These are phyloP conservation scores for Tetragnatha versicolor DNA, from an alignment of 1,140 invertebrate genomes.

Conservation along the genomic window DNA sequence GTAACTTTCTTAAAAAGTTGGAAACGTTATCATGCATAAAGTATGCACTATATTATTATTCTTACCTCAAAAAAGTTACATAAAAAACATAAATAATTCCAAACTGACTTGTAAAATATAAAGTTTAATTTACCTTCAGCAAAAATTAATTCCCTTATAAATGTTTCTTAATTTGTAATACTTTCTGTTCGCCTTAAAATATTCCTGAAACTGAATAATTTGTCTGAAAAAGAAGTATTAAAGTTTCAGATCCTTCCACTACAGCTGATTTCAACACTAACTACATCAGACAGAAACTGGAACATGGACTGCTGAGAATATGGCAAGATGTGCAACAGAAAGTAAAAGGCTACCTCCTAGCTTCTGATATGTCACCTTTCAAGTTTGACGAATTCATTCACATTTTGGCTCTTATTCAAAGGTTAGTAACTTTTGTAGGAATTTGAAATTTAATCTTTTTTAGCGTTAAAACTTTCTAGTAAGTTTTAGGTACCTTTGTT, in stretches of 20 bases:
- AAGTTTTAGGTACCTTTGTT: not conserved
- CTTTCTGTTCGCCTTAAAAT: too few species aligned
- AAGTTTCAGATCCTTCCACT: not conserved
- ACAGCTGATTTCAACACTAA: slow-evolving; percentile 3
- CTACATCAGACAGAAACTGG: slow-evolving; percentile 82
- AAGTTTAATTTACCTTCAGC: too few species aligned
- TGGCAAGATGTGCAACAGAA: slow-evolving; percentile 96
- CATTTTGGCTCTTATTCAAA: slow-evolving; percentile 85
- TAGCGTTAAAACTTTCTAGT: not conserved
- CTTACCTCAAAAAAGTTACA: too few species aligned
- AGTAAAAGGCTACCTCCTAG: slow-evolving; percentile 76
- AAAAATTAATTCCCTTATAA: too few species aligned
- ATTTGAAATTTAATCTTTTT: slow-evolving; percentile 25
- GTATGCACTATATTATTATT: too few species aligned
- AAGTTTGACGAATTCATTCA: slow-evolving; percentile 96
- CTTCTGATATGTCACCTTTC: slow-evolving; percentile 79
- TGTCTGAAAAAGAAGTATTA: too few species aligned
- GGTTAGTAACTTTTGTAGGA: slow-evolving; percentile 61
- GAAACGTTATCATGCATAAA: too few species aligned
- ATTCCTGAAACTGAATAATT: too few species aligned
- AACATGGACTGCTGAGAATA: slow-evolving; percentile 81
- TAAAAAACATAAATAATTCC: too few species aligned
- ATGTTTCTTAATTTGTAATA: too few species aligned
- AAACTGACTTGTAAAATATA: too few species aligned
- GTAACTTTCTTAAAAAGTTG: too few species aligned